Evolutionary conservation across 1,140 invertebrate species (phyloP), one percentile per base, ranked within the genome.

Genomic region (Brachionus rubens): DNA sequence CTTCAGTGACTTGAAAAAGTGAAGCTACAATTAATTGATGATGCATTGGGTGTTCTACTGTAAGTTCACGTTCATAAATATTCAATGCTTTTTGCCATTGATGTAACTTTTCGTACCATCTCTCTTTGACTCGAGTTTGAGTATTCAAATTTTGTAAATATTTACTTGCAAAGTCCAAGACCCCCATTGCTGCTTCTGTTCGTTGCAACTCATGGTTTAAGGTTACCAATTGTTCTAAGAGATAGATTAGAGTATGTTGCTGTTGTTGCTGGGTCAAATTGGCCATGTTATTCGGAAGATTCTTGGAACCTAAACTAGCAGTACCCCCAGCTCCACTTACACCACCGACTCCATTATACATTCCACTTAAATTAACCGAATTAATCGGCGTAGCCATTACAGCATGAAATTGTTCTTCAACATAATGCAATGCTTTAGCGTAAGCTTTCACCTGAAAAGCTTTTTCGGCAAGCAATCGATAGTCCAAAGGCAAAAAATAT

Each of bases 151-250:
- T 82, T 41, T 82, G 78, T 56, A 89, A 88, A 59, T 90, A 87
- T 78, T 92, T 90, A 77, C 91, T 93, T 36, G 3, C 33, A 36
- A 36, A 36, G 9, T 5, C 3, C 33, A 36, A 36, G 9, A 9
- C 33, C 33, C 4, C 9, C 33, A 9, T 91, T 0, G 97, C 95
- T 0, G 95, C 94, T 85, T 99, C 96, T 77, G 95, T 92, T 81
- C 99, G 95, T 82, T 99, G 96, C 10, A 99, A 85, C 84, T 99
- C 99, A 82, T 99, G 99, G 81, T 99, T 99, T 77, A 98, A 98
- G 12, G 93, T 88, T 75, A 78, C 79, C 46, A 77, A 76, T 41
- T 41, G 33, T 21, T 56, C 36, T 24, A 47, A 33, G 14, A 65
- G 40, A 26, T 72, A 48, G 54, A 54, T 48, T 48, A 70, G 36